Evolutionary conservation across 2,888 invertebrate genomes (phyloP).

Genomic region (Campoplex nolae): DNA sequence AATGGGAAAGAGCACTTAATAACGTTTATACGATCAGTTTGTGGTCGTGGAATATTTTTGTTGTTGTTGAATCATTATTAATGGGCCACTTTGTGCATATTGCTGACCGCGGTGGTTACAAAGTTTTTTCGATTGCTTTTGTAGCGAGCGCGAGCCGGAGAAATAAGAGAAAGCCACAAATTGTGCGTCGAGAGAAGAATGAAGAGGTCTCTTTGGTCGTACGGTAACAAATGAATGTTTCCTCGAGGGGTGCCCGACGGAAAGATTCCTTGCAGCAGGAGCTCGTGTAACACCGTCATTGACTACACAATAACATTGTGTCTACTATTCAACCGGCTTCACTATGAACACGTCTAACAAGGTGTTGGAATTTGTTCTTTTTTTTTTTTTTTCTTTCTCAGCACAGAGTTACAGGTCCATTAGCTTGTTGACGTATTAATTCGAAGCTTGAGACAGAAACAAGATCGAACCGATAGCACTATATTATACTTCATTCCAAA

Average conservation of each 20-base stretch:
- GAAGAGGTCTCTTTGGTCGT: slow-evolving; percentile 61
- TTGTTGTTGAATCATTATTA: slow-evolving; percentile 20
- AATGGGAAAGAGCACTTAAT: not conserved
- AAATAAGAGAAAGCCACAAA: slow-evolving; percentile 48
- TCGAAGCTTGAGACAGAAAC: not conserved
- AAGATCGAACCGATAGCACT: not conserved
- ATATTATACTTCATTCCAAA: not conserved
- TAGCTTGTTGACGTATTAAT: slow-evolving; percentile 33
- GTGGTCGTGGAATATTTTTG: slow-evolving; percentile 13
- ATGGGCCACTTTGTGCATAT: slow-evolving; percentile 11
- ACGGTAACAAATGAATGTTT: slow-evolving; percentile 82
- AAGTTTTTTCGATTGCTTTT: slow-evolving; percentile 48
- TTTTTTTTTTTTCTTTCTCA: slow-evolving; percentile 57
- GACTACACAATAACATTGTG: slow-evolving; percentile 48
- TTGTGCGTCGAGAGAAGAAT: slow-evolving; percentile 70
- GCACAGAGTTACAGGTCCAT: slow-evolving; percentile 2
- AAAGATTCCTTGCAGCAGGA: slow-evolving; percentile 26
- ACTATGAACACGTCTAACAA: slow-evolving; percentile 78
- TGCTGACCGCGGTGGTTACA: slow-evolving; percentile 35
- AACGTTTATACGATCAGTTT: not conserved
- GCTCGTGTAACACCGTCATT: slow-evolving; percentile 21
- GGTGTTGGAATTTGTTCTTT: slow-evolving; percentile 81
- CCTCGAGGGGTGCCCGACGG: slow-evolving; percentile 71
- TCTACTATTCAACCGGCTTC: slow-evolving; percentile 35
- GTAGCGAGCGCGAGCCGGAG: slow-evolving; percentile 39